Evolutionary conservation across 1,140 invertebrate species (phyloP), one percentile per base, ranked within the genome.

Genomic region (Psix sp.): DNA sequence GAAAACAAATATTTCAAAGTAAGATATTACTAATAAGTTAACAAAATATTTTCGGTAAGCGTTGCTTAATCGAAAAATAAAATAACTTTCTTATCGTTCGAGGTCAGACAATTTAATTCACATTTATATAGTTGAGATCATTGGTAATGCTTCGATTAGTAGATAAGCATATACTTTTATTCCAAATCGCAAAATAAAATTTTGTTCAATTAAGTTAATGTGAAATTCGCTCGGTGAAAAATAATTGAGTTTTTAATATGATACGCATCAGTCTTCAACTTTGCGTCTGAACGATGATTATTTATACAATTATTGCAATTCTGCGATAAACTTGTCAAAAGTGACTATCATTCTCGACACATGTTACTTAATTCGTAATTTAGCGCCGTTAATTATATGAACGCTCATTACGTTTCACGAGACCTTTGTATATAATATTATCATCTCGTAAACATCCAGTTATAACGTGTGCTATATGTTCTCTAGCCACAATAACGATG

Each of bases 331-430:
- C 29, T 29, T 59, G 40, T 45, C 33, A 45, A 45, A 52, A 52
- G 56, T 38, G 26, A 43, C 36, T 49, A 43, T 57, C 51, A 14
- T 13, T 13, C 33, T 48, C 13, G 13, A 1, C 24, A 20, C 15
- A 18, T 5, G 26, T 51, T 67, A 43, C 21, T 67, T 59, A 59
- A 67, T 67, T 67, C 26, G 54, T 33, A 52, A 68, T 60, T 60
- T 24, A 59, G 39, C 33, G 15, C 36, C 42, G 49, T 67, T 57
- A 57, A n/a, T 57, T 57, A 66, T 29, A 29, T n/a, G 40, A 59
- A 40, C 43, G 21, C 33, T 67, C 38, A 13, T 68, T 49, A 51
- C 31, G 16, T 57, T 59, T 67, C 38, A 21, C 42, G 63, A 67
- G 57, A 29, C 49, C 35, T 36, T 56, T 57, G n/a, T 67, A 38